Percentiles rank a stretch among this genome's conserved stretches.
Conservation (phyloP, 2,113 vertebrate genomes). For the Synodontis membranacea region DNA sequence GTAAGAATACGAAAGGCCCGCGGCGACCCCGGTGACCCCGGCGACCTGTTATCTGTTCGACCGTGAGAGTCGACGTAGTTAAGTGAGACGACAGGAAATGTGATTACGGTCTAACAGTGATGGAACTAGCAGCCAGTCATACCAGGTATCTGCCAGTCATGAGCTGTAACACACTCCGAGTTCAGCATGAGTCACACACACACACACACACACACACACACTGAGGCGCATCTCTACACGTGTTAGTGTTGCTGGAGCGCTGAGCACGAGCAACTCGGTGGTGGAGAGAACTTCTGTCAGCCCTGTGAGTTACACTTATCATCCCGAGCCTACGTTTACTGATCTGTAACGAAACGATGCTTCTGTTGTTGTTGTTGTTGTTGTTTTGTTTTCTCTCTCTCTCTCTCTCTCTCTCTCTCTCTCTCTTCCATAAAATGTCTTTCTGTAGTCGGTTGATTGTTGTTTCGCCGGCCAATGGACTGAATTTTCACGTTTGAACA, state of each 20-base stretch:
- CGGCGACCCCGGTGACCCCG: background rate
- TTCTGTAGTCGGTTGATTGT: no score
- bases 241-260: conserved; percentile 39
- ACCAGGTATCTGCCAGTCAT: conserved; percentile 30
- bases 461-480: no score
- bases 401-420: no score
- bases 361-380: background rate
- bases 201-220: conserved; percentile 30
- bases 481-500: no score
- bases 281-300: conserved; percentile 31
- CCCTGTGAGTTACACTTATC: conserved; percentile 15
- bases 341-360: background rate
- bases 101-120: background rate
- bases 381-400: no score
- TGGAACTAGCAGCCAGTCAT: background rate
- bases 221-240: conserved; percentile 44
- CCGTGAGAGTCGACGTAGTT: background rate
- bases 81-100: background rate
- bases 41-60: background rate
- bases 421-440: no score
- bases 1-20: background rate
- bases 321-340: background rate
- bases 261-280: conserved; percentile 16
- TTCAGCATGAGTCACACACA: conserved; percentile 28
- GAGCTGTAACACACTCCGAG: conserved; percentile 18